Evolutionary conservation across 1,140 invertebrate species (phyloP).

Genomic region (Drosophila sucinea): DNA sequence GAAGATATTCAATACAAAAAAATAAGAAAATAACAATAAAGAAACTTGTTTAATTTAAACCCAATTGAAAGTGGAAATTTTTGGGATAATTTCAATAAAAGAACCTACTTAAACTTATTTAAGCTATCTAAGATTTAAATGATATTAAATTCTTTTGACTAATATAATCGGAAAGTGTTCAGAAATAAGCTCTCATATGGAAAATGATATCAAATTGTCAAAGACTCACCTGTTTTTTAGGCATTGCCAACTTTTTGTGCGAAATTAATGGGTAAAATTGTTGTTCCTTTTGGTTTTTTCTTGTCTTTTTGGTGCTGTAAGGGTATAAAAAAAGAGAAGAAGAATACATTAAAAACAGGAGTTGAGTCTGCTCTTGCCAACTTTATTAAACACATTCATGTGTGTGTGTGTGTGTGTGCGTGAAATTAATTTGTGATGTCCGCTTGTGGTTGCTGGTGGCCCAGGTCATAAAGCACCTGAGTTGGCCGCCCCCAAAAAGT

Average conservation of each 20-base stretch:
- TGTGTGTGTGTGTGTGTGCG: slow-evolving; percentile 25
- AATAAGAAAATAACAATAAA: too few relatives aligned
- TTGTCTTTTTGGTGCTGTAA: neutral
- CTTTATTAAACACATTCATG: slow-evolving; percentile 22
- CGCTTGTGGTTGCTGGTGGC: slow-evolving; percentile 33
- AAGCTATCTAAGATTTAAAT: too few relatives aligned
- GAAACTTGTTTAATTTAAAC: too few relatives aligned
- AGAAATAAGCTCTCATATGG: too few relatives aligned
- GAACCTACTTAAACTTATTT: too few relatives aligned
- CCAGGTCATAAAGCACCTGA: slow-evolving; percentile 30
- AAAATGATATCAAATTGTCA: too few relatives aligned
- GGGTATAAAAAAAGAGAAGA: slow-evolving; percentile 4
- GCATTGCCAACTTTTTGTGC: neutral
- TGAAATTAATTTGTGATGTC: slow-evolving; percentile 65
- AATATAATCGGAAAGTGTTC: too few relatives aligned
- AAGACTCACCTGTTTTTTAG: too few relatives aligned
- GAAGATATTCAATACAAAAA: too few relatives aligned
- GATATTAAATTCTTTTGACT: too few relatives aligned
- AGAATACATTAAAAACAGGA: slow-evolving; percentile 10
- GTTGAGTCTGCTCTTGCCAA: slow-evolving; percentile 1
- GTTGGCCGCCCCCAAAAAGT: slow-evolving; percentile 45
- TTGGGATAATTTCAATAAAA: too few relatives aligned
- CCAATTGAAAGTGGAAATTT: too few relatives aligned
- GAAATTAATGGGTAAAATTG: neutral
- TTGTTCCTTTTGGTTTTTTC: neutral